Evolutionary conservation across 2,113 vertebrate species (phyloP).

Genomic region (Garra rufa): DNA sequence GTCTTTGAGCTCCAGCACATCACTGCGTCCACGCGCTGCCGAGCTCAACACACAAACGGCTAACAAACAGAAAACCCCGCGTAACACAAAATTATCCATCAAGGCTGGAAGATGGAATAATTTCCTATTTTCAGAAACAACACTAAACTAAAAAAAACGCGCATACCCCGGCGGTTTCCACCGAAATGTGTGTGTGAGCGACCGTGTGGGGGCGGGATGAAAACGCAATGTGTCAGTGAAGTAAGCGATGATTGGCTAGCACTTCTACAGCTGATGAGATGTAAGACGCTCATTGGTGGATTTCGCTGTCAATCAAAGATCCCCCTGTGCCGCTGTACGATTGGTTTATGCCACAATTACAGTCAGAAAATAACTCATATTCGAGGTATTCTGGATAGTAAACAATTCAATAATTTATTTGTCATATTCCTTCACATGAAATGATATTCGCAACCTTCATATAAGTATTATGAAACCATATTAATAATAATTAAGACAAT

Average conservation of each 20-base stretch:
- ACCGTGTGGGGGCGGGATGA: conserved; percentile 40
- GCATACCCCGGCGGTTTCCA: neutral
- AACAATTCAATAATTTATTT: conserved; percentile 12
- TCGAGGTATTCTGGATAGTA: neutral
- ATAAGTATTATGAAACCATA: neutral
- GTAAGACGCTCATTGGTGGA: conserved; percentile 56
- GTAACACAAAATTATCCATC: conserved; percentile 5
- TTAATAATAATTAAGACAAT: neutral
- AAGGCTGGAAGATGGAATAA: neutral
- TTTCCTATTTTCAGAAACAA: neutral
- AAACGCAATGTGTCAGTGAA: conserved; percentile 20
- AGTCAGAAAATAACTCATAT: neutral
- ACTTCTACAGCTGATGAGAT: conserved; percentile 46
- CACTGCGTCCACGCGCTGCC: conserved; percentile 49
- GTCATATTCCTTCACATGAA: neutral
- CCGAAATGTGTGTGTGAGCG: neutral
- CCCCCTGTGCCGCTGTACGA: neutral
- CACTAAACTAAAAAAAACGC: neutral
- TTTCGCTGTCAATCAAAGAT: conserved; percentile 35
- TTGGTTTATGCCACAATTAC: neutral
- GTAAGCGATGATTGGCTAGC: conserved; percentile 57
- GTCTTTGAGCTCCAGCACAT: conserved; percentile 74
- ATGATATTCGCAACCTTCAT: neutral
- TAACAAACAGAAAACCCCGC: neutral
- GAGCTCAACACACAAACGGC: conserved; percentile 25